A percentile compares a stretch with the other conserved stretches of the same genome.
Evolutionary conservation across 2,888 invertebrate genomes (phyloP).

Genomic region (Dendrolimus pini): DNA sequence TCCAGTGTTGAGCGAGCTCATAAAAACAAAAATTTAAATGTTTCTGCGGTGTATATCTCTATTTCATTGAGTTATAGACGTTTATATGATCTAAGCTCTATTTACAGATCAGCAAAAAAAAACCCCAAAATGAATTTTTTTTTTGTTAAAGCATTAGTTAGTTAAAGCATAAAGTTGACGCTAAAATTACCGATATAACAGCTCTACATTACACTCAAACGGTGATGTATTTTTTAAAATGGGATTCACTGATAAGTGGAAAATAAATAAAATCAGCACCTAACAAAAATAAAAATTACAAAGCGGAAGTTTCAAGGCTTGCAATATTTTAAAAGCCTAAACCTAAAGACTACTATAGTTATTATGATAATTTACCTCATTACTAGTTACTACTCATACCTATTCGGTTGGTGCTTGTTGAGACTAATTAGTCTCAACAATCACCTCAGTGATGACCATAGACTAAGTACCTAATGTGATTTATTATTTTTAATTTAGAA

Average conservation of each 20-base stretch:
- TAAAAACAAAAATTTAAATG: conserved; percentile 7
- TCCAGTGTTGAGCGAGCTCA: conserved; percentile 5
- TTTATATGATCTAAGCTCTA: no score
- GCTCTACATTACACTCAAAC: conserved; percentile 7
- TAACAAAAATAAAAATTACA: neutral
- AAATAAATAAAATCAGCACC: conserved; percentile 2
- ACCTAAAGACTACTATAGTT: conserved; percentile 2
- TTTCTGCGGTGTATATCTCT: conserved; percentile 9
- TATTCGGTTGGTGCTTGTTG: neutral
- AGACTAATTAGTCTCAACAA: neutral
- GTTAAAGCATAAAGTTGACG: conserved; percentile 6
- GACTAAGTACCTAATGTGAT: no score
- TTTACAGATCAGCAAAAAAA: conserved; percentile 6
- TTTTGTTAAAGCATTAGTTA: conserved; percentile 5
- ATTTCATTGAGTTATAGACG: no score
- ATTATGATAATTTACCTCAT: conserved; percentile 3
- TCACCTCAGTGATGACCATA: no score
- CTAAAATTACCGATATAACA: conserved; percentile 6
- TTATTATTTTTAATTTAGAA: no score
- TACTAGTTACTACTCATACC: neutral
- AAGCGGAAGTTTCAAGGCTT: conserved; percentile 1
- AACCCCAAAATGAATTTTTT: neutral
- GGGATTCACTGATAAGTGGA: conserved; percentile 5
- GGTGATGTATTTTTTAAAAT: conserved; percentile 6
- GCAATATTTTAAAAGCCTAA: conserved; percentile 1